Conservation (phyloP, 2,888 invertebrate species). For the Paralinhomoeus sp. region DNA sequence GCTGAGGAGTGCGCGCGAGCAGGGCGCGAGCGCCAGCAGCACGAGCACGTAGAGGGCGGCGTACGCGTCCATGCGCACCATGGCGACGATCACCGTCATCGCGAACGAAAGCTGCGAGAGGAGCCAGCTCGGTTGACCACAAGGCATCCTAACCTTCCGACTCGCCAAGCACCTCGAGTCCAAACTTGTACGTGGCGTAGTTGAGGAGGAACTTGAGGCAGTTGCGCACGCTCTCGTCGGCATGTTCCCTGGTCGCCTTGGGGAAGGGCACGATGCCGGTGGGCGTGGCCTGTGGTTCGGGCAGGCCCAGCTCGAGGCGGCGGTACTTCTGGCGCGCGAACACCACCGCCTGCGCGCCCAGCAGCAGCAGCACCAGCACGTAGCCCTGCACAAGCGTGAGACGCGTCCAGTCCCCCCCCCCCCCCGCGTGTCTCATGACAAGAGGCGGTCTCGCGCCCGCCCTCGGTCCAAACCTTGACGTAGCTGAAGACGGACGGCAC, state of each 20-base stretch:
- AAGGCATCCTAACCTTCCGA: neutral
- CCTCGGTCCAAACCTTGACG: too few species aligned
- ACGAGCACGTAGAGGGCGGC: conserved; percentile 29
- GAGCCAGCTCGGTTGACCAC: too few species aligned
- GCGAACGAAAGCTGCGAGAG: conserved; percentile 62
- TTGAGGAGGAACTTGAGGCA: conserved; percentile 70
- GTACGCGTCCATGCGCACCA: conserved; percentile 41
- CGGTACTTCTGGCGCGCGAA: conserved; percentile 14
- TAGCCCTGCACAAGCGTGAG: conserved; percentile 32
- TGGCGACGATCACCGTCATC: conserved; percentile 60
- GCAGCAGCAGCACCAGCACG: conserved; percentile 47
- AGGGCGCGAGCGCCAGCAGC: conserved; percentile 51
- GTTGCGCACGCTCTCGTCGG: conserved; percentile 52
- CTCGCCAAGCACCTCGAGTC: conserved; percentile 47
- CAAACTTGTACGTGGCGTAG: conserved; percentile 89
- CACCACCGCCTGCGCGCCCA: conserved; percentile 58
- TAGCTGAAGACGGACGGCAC: too few species aligned
- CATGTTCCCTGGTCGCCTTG: conserved; percentile 49
- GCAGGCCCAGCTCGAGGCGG: conserved; percentile 9
- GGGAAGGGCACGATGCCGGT: conserved; percentile 45
- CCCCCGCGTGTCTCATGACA: too few species aligned
- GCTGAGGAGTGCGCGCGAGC: conserved; percentile 38
- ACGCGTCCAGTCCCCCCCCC: too few species aligned
- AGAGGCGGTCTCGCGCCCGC: too few species aligned
- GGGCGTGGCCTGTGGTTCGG: conserved; percentile 7